Base-by-base conservation (phyloP, 2,113 vertebrate genomes). In the Cyphomyrus discorhynchus region DNA sequence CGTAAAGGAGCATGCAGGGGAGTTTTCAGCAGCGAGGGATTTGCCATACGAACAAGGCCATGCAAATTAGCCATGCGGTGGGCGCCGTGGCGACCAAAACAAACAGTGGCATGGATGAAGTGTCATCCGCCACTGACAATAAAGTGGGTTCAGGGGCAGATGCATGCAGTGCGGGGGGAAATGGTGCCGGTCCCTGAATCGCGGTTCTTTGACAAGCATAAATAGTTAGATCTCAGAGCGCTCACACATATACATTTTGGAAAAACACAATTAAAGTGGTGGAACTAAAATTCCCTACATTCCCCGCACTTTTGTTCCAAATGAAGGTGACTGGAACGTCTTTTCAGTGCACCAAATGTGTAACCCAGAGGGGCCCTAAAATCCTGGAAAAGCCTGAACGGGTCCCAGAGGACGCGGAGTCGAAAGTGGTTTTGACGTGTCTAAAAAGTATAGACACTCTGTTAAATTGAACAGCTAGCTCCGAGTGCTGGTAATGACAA, bases 371-470 rank as follows among this genome's bases (percentile, higher is more conserved):
- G 62, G 35, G 39, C 85, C 50, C 85, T 39, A 62, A 50, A 70
- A 86, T 46, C 80, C 89, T 47, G 47, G 62, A 39, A 90, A 90
- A 62, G 27, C 85, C 24, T 39, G 85, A 87, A 87, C 47, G 5
- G 85, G 47, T 87, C 85, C 85, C 85, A 56, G 49, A 87, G 85
- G 85, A 87, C 1, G 3, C 0, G 2, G 50, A 53, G 85, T 53
- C 47, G 27, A 86, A 70, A 86, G 52, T 86, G 89, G 39, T 53
- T 90, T 77, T 87, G 84, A 90, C 89, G 31, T 56, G 84, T 77
- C 47, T 87, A 21, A 87, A 90, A 87, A 87, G 62, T 77, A 46
- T 87, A 87, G 86, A 42, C n/a, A 53, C 47, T 27, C 89, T 47
- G 82, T 86, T 31, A 49, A 87, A 56, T 66, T 46, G 86, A 87